Evolutionary conservation across 2,113 vertebrate genomes (phyloP).

Genomic region (Tyrannus savana): DNA sequence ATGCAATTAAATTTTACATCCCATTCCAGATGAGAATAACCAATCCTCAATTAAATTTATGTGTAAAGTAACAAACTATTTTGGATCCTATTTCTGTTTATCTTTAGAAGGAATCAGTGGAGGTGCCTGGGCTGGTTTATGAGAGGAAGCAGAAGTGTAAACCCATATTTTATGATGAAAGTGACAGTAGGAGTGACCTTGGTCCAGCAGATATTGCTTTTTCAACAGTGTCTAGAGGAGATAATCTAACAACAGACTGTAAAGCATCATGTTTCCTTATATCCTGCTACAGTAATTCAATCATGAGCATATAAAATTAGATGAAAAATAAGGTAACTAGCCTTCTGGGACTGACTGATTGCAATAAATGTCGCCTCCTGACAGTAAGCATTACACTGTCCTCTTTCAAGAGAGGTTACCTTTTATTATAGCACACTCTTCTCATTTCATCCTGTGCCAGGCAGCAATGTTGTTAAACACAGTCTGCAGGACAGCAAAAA

Average conservation of each 20-base stretch:
- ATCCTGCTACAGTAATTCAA: conserved; percentile 42
- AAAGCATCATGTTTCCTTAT: conserved; percentile 11
- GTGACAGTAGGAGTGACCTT: conserved; percentile 44
- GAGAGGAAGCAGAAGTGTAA: conserved; percentile 1
- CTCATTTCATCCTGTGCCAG: neutral
- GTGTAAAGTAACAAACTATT: neutral
- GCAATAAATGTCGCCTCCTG: conserved; percentile 27
- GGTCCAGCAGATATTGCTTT: conserved; percentile 9
- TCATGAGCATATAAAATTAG: conserved; percentile 49
- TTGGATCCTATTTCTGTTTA: neutral
- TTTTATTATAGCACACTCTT: neutral
- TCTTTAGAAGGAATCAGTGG: neutral
- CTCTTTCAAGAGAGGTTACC: neutral
- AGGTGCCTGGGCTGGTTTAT: neutral
- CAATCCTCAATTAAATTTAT: neutral
- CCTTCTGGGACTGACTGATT: conserved; percentile 35
- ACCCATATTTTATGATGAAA: conserved; percentile 11
- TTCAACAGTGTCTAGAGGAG: neutral
- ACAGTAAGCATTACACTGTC: conserved; percentile 19
- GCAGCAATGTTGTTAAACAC: neutral
- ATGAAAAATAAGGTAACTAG: conserved; percentile 59
- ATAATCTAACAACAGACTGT: conserved; percentile 37
- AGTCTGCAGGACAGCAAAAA: neutral
- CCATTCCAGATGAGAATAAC: neutral
- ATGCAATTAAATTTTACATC: neutral